Percentiles rank a stretch among this genome's conserved stretches.
These are phyloP conservation scores for Allygus modestus DNA, from an alignment of 2,888 invertebrate species.

Conservation along the genomic window DNA sequence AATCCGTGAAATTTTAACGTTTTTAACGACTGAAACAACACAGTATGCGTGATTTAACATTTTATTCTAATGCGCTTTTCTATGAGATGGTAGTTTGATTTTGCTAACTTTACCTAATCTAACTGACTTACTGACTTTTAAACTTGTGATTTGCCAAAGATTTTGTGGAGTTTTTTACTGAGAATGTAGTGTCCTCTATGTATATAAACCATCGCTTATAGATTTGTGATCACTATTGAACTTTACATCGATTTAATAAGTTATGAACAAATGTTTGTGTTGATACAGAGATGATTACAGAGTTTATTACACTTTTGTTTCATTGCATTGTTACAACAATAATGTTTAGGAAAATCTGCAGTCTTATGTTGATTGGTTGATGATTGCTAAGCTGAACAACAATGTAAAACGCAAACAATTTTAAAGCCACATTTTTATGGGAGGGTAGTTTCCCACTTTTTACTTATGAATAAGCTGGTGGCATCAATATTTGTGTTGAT, in stretches of 20 bases:
- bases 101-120: background rate
- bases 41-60: background rate
- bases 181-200: background rate
- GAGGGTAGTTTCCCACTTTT: too few relatives aligned
- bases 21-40: slow-evolving; percentile 1
- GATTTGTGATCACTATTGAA: background rate
- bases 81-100: background rate
- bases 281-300: background rate
- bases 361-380: too few relatives aligned
- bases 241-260: background rate
- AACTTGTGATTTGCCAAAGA: background rate
- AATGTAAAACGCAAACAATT: background rate
- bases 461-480: too few relatives aligned
- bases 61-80: background rate
- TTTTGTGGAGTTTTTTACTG: background rate
- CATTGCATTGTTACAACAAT: too few relatives aligned
- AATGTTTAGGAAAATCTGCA: too few relatives aligned
- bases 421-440: too few relatives aligned
- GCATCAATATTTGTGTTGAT: too few relatives aligned
- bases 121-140: background rate
- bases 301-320: background rate
- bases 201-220: background rate
- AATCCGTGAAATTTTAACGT: background rate
- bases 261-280: background rate
- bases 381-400: background rate